Conservation (phyloP, 1,140 invertebrate species). For the Eumeta japonica region DNA sequence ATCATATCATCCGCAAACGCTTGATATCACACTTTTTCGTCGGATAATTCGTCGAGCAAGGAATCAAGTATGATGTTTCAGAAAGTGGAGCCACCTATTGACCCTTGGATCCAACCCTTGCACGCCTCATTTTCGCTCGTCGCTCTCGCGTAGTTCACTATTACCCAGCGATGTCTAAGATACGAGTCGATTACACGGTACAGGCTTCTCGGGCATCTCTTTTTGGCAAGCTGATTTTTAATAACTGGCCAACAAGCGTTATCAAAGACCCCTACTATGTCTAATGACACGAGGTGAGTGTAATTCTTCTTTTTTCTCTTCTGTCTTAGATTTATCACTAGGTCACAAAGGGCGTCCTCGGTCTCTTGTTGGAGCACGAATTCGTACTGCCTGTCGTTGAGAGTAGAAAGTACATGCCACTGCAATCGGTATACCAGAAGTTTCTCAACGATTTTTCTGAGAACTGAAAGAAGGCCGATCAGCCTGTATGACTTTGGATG, state of each 20-base stretch:
- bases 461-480: no score
- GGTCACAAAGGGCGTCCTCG: slow-evolving; percentile 9
- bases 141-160: background rate
- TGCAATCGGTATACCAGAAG: slow-evolving; percentile 6
- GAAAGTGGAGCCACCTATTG: background rate
- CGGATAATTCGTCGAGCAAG: background rate
- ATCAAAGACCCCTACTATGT: slow-evolving; percentile 1
- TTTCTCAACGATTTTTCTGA: slow-evolving; percentile 11
- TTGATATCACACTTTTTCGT: background rate
- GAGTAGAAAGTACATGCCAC: slow-evolving; percentile 7
- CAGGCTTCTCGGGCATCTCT: background rate
- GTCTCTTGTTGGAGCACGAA: slow-evolving; percentile 7
- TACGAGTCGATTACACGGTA: background rate
- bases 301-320: slow-evolving; percentile 3
- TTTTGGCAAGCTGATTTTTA: background rate
- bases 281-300: slow-evolving; percentile 8
- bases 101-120: background rate
- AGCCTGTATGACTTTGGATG: slow-evolving; percentile 2
- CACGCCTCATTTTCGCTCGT: background rate
- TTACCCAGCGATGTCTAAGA: background rate
- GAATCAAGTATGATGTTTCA: background rate
- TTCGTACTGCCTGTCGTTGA: slow-evolving; percentile 6
- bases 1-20: no score
- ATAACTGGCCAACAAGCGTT: background rate
- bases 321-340: slow-evolving; percentile 6